These are phyloP conservation scores for Scalopus aquaticus DNA, from an alignment of 2,113 vertebrate genomes.

Conservation along the genomic window DNA sequence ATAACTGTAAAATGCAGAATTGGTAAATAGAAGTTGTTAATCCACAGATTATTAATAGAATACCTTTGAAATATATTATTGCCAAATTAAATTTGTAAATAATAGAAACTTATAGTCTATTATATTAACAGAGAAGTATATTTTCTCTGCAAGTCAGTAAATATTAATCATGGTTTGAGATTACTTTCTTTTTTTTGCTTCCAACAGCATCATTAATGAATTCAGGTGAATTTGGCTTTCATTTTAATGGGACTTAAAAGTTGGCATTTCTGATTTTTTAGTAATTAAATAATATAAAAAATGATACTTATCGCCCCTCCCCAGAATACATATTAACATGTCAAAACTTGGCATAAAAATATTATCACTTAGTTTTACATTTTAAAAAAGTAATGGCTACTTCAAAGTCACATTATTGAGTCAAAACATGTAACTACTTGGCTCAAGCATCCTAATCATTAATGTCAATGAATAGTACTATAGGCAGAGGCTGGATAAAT, in stretches of 20 bases:
- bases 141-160: constrained; percentile 57
- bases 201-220: constrained; percentile 31
- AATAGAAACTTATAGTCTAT: constrained; percentile 36
- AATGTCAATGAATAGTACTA: not conserved
- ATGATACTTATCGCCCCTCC: not conserved
- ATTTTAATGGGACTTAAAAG: constrained; percentile 28
- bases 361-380: constrained; percentile 36
- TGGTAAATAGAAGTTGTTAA: constrained; percentile 52
- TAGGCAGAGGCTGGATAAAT: not conserved
- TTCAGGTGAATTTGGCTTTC: constrained; percentile 33
- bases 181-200: constrained; percentile 37
- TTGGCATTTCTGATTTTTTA: constrained; percentile 52
- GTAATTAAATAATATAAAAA: constrained; percentile 24
- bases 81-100: constrained; percentile 54
- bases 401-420: constrained; percentile 20
- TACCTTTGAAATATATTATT: constrained; percentile 58
- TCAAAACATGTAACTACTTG: not conserved
- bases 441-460: constrained; percentile 16
- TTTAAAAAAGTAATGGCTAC: not conserved
- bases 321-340: constrained; percentile 18
- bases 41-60: not conserved
- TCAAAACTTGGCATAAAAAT: constrained; percentile 44
- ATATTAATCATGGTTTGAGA: constrained; percentile 20
- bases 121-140: constrained; percentile 27
- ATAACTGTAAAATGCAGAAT: constrained; percentile 30